Percentiles rank a stretch among this genome's conserved stretches.
These are phyloP conservation scores for Drosophila littoralis DNA, from an alignment of 1,140 invertebrate species.

Conservation along the genomic window DNA sequence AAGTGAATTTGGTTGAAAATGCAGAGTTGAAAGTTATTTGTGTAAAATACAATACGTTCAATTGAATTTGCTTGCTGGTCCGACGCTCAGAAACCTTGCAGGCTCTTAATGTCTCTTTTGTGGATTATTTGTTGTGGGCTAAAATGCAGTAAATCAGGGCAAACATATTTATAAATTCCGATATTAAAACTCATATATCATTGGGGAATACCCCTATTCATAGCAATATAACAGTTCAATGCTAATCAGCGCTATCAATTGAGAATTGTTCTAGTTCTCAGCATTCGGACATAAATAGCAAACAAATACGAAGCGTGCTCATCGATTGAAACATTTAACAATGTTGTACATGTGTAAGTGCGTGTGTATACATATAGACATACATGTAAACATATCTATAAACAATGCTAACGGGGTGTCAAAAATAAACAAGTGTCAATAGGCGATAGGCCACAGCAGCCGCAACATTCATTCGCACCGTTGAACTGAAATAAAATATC, in stretches of 20 bases:
- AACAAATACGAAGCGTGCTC: neutral
- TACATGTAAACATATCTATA: slow-evolving; percentile 19
- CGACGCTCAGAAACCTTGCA: too few relatives aligned
- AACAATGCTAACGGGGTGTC: slow-evolving; percentile 61
- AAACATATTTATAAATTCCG: too few relatives aligned
- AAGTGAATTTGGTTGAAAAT: too few relatives aligned
- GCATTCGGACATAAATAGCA: neutral
- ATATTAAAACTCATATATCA: neutral
- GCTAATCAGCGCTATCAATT: slow-evolving; percentile 34
- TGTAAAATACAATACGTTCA: too few relatives aligned
- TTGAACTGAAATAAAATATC: slow-evolving; percentile 55
- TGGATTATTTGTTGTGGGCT: too few relatives aligned
- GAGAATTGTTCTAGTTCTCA: slow-evolving; percentile 22
- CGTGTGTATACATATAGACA: neutral
- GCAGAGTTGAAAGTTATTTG: too few relatives aligned
- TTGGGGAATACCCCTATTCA: slow-evolving; percentile 6
- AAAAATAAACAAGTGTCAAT: slow-evolving; percentile 79
- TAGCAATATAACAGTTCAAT: slow-evolving; percentile 45
- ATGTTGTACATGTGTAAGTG: neutral
- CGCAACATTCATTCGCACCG: slow-evolving; percentile 43
- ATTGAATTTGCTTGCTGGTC: too few relatives aligned
- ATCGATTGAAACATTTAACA: slow-evolving; percentile 1
- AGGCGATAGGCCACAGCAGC: slow-evolving; percentile 59
- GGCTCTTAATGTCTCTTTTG: too few relatives aligned
- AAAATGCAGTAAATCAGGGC: too few relatives aligned